Conservation (phyloP, 2,797 vertebrate species). For the Malurus splendens region DNA sequence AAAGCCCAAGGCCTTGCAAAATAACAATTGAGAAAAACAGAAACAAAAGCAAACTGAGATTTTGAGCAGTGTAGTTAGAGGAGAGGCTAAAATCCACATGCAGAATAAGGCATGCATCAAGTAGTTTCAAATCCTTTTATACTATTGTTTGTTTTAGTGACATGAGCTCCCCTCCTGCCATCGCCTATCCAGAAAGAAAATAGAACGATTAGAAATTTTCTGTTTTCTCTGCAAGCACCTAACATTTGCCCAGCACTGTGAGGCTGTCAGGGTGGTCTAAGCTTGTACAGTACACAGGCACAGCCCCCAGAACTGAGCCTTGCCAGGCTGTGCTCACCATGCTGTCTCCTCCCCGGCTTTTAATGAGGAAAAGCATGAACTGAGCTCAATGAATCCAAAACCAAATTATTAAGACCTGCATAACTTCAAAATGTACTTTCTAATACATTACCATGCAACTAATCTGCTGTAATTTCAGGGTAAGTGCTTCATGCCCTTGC, state of each 20-base stretch:
- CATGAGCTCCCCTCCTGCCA: neutral
- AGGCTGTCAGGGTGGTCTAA: neutral
- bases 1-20: neutral
- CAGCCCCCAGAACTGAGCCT: neutral
- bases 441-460: neutral
- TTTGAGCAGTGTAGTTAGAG: neutral
- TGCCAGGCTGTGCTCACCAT: neutral
- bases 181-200: fast-evolving
- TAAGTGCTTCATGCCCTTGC: neutral
- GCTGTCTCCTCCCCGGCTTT: neutral
- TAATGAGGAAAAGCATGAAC: neutral
- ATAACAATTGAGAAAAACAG: neutral
- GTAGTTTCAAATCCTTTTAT: neutral
- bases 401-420: neutral
- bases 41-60: neutral
- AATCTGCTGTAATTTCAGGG: neutral
- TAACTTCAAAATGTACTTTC: neutral
- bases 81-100: neutral
- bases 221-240: neutral
- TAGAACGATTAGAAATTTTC: neutral
- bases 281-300: fast-evolving
- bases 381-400: neutral
- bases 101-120: neutral
- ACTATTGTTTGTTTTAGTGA: neutral
- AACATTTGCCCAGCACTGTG: neutral